These are phyloP conservation scores for Protobothrops mucrosquamatus DNA, from an alignment of 2,113 vertebrate species.

Conservation along the genomic window DNA sequence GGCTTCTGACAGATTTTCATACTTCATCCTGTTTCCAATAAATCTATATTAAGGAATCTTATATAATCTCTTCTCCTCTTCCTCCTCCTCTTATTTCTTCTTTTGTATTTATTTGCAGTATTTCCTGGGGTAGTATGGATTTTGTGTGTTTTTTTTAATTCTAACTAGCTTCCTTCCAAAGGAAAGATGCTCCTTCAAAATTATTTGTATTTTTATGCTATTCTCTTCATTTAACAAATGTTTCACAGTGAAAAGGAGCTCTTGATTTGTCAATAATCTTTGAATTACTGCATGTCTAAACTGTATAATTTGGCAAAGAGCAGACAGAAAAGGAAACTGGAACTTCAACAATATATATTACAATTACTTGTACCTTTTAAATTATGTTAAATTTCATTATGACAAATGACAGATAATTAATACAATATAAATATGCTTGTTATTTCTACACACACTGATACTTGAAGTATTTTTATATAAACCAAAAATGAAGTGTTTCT, in stretches of 20 bases:
- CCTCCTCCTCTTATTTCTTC: too few relatives aligned
- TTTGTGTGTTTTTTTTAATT: neutral
- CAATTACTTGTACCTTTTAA: neutral
- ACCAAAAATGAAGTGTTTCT: neutral
- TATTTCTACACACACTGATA: neutral
- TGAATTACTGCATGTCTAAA: neutral
- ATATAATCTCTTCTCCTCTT: neutral
- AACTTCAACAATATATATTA: neutral
- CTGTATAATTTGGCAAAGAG: neutral
- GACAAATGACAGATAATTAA: neutral
- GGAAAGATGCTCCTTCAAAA: neutral
- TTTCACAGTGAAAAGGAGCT: neutral
- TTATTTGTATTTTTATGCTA: neutral
- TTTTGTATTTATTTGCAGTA: neutral
- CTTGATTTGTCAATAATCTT: neutral
- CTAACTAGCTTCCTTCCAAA: neutral
- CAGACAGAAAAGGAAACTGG: neutral
- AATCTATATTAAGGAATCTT: neutral
- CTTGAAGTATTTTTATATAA: neutral
- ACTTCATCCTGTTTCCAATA: neutral
- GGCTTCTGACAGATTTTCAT: neutral
- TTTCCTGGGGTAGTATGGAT: neutral
- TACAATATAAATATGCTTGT: neutral
- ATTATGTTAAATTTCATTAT: neutral
- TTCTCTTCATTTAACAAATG: neutral